phyloP scores from a whole-genome alignment of 2,113 vertebrate genomes.

The Microtus richardsoni region DNA sequence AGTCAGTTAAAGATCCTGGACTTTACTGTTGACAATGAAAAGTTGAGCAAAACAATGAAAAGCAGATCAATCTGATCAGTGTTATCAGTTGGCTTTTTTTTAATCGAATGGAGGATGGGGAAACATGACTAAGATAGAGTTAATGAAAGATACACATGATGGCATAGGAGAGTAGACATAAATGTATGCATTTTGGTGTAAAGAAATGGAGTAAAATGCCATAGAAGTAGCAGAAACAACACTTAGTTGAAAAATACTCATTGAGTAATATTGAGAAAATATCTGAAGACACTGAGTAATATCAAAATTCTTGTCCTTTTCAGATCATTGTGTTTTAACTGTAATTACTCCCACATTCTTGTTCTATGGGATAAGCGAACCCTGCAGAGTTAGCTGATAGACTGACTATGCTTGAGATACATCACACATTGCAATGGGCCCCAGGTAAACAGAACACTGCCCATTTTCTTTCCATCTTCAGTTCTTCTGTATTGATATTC shows the following conservation, averaged over 20 bases:
- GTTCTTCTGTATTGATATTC: constrained; percentile 30
- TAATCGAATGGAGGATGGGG: not conserved
- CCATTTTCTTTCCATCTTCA: constrained; percentile 28
- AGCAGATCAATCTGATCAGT: not conserved
- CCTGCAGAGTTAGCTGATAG: not conserved
- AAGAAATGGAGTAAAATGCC: not conserved
- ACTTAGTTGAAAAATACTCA: not conserved
- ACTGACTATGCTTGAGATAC: not conserved
- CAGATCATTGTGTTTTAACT: not conserved
- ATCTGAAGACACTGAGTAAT: not conserved
- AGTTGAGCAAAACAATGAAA: not conserved
- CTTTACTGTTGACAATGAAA: constrained; percentile 13
- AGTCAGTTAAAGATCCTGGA: not conserved
- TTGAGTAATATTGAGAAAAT: not conserved
- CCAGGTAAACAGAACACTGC: not conserved
- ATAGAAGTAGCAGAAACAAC: not conserved
- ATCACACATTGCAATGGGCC: not conserved
- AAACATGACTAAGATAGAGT: not conserved
- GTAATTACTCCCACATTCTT: not conserved
- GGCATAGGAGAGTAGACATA: not conserved
- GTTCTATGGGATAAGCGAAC: not conserved
- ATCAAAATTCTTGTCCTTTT: not conserved
- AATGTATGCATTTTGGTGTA: not conserved
- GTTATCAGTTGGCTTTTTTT: not conserved
- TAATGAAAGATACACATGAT: not conserved